phyloP scores from a whole-genome alignment of 2,797 vertebrate species.

The Lacerta agilis region DNA sequence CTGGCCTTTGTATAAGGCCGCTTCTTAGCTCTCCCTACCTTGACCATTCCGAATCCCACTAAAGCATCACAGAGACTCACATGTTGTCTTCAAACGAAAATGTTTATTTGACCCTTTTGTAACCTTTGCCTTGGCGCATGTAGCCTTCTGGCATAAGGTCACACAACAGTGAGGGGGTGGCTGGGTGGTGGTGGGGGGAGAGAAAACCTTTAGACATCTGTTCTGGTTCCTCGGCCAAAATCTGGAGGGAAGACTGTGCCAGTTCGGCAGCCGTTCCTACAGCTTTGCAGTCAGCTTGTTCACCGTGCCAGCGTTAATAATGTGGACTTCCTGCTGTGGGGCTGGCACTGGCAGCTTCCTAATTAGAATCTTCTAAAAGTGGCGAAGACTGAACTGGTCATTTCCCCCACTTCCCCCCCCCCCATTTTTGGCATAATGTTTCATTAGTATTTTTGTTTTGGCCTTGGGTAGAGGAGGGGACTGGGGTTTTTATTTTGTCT shows the following conservation, averaged over 20 bases:
- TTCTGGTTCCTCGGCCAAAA: conserved; percentile 70
- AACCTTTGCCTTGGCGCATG: conserved; percentile 71
- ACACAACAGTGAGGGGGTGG: conserved; percentile 12
- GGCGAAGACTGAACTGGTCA: conserved; percentile 53
- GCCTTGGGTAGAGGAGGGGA: not conserved
- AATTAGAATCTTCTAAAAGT: conserved; percentile 71
- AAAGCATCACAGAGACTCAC: rapidly evolving
- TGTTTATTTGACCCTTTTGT: conserved; percentile 69
- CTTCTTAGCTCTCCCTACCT: conserved; percentile 19
- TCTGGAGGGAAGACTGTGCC: conserved; percentile 63
- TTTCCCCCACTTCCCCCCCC: not conserved
- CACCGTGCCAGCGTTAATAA: conserved; percentile 74
- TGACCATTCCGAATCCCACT: conserved; percentile 26
- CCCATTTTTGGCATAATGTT: conserved; percentile 22
- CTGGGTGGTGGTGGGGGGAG: conserved; percentile 37
- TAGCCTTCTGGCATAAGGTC: conserved; percentile 73
- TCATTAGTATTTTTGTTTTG: conserved; percentile 39
- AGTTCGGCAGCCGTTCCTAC: conserved; percentile 60
- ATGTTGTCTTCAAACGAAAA: conserved; percentile 40
- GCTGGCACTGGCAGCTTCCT: conserved; percentile 71
- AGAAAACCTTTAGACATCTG: conserved; percentile 75
- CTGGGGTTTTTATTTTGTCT: conserved; percentile 16
- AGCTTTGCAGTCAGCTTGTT: conserved; percentile 64
- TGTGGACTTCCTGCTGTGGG: conserved; percentile 66
- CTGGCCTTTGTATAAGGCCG: not conserved